These are phyloP conservation scores for Poecilia wingei DNA, from an alignment of 2,797 vertebrate genomes.

Conservation along the genomic window DNA sequence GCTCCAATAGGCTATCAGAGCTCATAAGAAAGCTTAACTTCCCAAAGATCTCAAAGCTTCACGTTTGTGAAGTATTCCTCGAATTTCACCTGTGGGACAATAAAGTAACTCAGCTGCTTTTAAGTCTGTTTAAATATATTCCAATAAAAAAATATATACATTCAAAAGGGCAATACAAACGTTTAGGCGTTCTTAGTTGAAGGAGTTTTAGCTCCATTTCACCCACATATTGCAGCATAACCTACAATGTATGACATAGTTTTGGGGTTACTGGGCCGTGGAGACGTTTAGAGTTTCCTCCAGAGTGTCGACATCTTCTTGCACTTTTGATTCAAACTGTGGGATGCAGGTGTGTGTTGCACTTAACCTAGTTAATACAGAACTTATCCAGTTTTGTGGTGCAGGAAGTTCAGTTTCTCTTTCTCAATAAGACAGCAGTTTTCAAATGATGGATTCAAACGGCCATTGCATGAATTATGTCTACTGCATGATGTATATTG, in stretches of 20 bases:
- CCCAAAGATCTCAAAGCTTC: neutral
- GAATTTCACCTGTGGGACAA: no score
- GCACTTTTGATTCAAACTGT: conserved; percentile 51
- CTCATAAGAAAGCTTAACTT: neutral
- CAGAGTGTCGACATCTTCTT: conserved; percentile 52
- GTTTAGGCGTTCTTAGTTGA: neutral
- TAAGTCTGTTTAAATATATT: neutral
- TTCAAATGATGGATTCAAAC: neutral
- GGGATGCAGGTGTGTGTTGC: conserved; percentile 42
- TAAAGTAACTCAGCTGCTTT: no score
- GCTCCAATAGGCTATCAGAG: neutral
- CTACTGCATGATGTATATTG: neutral
- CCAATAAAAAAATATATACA: neutral
- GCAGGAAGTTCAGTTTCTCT: conserved; percentile 15
- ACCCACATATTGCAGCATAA: conserved; percentile 27
- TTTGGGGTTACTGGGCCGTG: conserved; percentile 63
- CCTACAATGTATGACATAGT: conserved; percentile 55
- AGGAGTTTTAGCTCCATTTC: neutral
- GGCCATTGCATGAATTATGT: neutral
- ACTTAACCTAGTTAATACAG: conserved; percentile 43
- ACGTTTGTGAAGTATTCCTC: neutral
- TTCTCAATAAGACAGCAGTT: conserved; percentile 4
- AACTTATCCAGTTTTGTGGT: conserved; percentile 19
- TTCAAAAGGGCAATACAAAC: neutral
- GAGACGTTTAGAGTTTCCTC: conserved; percentile 57